Conservation (phyloP, 92 coral and sea anemone genomes). For the Phenganax subtilis region DNA sequence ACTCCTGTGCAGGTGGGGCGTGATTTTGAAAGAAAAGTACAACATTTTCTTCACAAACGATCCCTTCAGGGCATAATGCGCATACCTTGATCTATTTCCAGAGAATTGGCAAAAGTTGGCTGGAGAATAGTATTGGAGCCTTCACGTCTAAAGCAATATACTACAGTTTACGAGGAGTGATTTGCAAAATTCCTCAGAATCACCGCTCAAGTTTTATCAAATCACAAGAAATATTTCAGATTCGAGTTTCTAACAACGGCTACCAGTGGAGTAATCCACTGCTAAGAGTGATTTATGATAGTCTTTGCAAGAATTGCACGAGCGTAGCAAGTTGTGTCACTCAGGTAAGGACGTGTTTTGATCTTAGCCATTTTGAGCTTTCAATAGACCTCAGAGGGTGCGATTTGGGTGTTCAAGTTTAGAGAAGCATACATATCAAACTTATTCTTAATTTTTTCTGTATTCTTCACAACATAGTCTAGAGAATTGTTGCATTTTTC, state of each 20-base stretch:
- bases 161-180: constrained; percentile 77
- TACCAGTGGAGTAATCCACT: constrained; percentile 71
- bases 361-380: not conserved
- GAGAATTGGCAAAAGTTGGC: constrained; percentile 37
- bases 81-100: constrained; percentile 32
- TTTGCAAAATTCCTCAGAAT: constrained; percentile 58
- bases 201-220: constrained; percentile 27
- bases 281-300: constrained; percentile 54
- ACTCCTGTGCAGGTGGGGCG: constrained; percentile 55
- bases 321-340: constrained; percentile 51
- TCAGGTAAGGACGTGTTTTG: constrained; percentile 53
- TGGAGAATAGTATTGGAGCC: not conserved
- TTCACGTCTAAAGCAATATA: constrained; percentile 65
- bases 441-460: too few species aligned
- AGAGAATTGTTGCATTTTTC: not conserved
- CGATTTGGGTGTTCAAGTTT: too few species aligned
- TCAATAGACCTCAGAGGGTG: not conserved
- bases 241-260: constrained; percentile 82
- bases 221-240: constrained; percentile 54
- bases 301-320: constrained; percentile 64
- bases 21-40: not conserved
- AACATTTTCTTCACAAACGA: not conserved
- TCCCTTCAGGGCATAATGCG: not conserved
- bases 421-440: too few species aligned
- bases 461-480: too few species aligned